Conservation (phyloP, 1,140 invertebrate species). For the Eciton burchellii region DNA sequence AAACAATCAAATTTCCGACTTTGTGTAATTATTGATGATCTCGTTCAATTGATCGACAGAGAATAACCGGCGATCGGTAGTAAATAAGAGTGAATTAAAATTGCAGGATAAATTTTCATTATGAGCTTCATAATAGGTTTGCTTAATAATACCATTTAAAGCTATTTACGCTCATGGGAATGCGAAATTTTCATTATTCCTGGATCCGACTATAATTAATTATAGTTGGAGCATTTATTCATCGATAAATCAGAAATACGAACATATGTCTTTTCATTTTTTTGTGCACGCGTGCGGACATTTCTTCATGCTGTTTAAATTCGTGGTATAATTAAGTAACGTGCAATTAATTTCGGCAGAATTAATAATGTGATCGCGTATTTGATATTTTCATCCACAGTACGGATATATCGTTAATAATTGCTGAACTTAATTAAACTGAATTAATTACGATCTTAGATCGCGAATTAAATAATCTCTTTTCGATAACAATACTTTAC, state of each 20-base stretch:
- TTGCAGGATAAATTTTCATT: neutral
- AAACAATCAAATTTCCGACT: neutral
- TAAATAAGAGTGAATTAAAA: slow-evolving; percentile 22
- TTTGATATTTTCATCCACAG: slow-evolving; percentile 22
- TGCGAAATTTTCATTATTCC: slow-evolving; percentile 16
- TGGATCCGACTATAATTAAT: slow-evolving; percentile 51
- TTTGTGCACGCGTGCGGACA: slow-evolving; percentile 22
- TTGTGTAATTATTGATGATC: neutral
- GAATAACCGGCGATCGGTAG: neutral
- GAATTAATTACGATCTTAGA: slow-evolving; percentile 25
- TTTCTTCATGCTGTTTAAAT: slow-evolving; percentile 41
- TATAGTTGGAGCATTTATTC: slow-evolving; percentile 26
- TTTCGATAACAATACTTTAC: neutral
- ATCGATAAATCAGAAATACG: slow-evolving; percentile 21
- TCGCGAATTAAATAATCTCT: neutral
- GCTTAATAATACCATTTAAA: slow-evolving; percentile 9
- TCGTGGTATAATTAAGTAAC: neutral
- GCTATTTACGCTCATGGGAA: slow-evolving; percentile 10
- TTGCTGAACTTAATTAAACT: slow-evolving; percentile 8
- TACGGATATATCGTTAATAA: neutral
- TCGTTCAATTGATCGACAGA: neutral
- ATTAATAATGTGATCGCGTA: slow-evolving; percentile 7
- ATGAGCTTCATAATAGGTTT: neutral
- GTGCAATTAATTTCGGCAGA: slow-evolving; percentile 28
- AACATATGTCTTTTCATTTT: slow-evolving; percentile 8